Conservation (phyloP, 2,113 vertebrate genomes). For the Hippolais icterina region DNA sequence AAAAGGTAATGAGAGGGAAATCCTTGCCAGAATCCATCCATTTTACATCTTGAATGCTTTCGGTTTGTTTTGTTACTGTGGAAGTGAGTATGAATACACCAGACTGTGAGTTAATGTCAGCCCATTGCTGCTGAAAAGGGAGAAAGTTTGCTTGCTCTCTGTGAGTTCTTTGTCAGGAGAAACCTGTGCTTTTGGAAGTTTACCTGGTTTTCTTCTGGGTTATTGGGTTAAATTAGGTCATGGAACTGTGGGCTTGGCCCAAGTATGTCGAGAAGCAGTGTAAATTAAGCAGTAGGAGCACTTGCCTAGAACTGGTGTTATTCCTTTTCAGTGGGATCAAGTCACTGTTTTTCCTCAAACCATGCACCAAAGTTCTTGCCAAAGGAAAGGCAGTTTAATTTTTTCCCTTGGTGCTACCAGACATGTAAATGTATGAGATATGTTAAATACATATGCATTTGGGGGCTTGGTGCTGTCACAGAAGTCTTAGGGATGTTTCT, state of each 20-base stretch:
- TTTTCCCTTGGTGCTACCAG: background rate
- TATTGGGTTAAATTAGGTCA: background rate
- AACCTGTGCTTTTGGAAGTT: background rate
- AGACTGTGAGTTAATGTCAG: background rate
- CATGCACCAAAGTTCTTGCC: background rate
- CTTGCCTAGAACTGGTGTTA: background rate
- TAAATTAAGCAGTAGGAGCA: background rate
- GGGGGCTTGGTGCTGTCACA: background rate
- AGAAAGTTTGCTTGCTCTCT: background rate
- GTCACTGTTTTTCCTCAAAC: background rate
- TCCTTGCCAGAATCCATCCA: background rate
- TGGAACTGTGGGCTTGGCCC: background rate
- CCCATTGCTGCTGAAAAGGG: background rate
- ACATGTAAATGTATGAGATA: background rate
- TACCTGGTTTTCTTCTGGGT: background rate
- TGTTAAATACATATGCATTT: background rate
- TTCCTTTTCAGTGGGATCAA: background rate
- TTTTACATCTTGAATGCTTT: background rate
- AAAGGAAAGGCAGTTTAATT: background rate
- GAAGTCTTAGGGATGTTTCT: background rate
- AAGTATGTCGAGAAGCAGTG: background rate
- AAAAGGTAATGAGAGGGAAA: conserved; percentile 62
- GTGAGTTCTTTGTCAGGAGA: background rate
- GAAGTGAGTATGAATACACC: background rate
- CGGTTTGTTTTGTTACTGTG: background rate